Evolutionary conservation across 2,797 vertebrate species (phyloP).

Genomic region (Coccyzus lansbergi): DNA sequence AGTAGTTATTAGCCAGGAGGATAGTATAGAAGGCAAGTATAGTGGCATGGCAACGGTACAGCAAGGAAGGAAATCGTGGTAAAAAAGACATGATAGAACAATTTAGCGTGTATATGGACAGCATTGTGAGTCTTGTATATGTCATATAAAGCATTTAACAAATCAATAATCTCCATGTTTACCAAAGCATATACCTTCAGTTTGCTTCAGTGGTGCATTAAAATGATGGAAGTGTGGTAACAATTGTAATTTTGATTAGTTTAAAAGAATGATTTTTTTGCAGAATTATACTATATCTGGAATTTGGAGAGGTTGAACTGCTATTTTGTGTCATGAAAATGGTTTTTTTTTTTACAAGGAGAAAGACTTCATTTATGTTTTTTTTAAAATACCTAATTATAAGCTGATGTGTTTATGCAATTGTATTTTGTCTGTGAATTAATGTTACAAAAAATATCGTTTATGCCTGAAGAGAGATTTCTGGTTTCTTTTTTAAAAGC

Average conservation of each 20-base stretch:
- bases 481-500: background rate
- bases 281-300: background rate
- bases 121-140: background rate
- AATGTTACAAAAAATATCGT: background rate
- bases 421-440: background rate
- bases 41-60: background rate
- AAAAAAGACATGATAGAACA: background rate
- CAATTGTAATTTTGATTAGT: background rate
- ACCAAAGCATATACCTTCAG: background rate
- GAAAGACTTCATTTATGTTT: background rate
- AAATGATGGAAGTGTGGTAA: background rate
- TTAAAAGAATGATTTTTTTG: background rate
- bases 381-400: background rate
- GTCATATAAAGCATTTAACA: background rate
- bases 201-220: background rate
- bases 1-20: background rate
- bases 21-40: background rate
- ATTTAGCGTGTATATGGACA: background rate
- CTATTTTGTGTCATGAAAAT: background rate
- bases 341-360: background rate
- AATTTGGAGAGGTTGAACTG: background rate
- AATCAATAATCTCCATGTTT: background rate
- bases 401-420: background rate
- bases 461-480: background rate
- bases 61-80: background rate